phyloP scores from a whole-genome alignment of 2,888 invertebrate genomes.

The Chymomyza fuscimana region DNA sequence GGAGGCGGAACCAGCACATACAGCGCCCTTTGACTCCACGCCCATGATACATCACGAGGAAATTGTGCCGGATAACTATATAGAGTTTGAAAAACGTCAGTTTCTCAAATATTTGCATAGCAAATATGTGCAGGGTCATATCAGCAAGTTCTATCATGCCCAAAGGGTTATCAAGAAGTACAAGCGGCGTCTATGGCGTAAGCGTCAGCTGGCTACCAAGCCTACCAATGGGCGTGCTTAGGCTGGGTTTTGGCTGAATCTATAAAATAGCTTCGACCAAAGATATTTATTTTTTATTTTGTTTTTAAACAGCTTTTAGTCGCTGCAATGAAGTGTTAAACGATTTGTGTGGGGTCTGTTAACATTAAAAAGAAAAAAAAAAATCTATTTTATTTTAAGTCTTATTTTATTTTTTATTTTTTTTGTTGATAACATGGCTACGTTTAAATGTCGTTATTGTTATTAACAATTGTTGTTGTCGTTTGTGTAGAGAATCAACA shows the following conservation, averaged over 20 bases:
- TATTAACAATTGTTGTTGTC: constrained; percentile 5
- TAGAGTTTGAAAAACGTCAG: constrained; percentile 67
- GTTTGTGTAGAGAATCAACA: constrained; percentile 17
- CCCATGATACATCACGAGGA: constrained; percentile 78
- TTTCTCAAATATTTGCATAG: constrained; percentile 78
- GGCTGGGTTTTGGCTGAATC: not conserved
- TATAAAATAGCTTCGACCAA: constrained; percentile 39
- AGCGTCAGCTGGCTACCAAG: constrained; percentile 25
- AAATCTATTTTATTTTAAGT: not conserved
- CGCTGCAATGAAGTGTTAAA: constrained; percentile 26
- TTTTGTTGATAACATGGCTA: constrained; percentile 9
- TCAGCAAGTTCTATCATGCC: constrained; percentile 75
- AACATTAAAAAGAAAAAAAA: no score
- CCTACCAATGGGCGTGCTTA: not conserved
- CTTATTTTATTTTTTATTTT: not conserved
- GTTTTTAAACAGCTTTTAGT: constrained; percentile 11
- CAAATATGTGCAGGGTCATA: constrained; percentile 77
- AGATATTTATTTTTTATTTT: constrained; percentile 27
- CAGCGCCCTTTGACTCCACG: constrained; percentile 48
- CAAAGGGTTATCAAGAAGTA: constrained; percentile 78
- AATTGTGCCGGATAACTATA: constrained; percentile 76
- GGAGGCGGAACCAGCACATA: constrained; percentile 14
- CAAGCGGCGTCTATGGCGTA: constrained; percentile 58
- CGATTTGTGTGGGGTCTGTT: no score
- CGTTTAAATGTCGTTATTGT: constrained; percentile 5